Evolutionary conservation across 37 sponge, comb jelly and placozoan genomes (phyloP).

Genomic region (Geodia barretti): DNA sequence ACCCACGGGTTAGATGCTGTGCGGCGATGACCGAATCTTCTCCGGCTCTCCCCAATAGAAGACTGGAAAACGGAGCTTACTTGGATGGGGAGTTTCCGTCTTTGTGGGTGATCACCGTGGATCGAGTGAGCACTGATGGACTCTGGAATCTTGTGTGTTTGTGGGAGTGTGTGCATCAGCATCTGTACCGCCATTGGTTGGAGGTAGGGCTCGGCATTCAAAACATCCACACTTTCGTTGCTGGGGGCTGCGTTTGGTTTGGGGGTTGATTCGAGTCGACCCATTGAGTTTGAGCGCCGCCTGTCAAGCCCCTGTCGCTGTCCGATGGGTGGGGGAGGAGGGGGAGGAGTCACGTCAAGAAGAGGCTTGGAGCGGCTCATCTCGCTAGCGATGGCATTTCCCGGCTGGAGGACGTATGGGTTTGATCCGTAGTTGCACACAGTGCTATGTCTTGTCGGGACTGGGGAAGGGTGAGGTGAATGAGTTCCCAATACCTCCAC

Average conservation of each 20-base stretch:
- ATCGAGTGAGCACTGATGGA: background rate
- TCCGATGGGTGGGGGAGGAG: background rate
- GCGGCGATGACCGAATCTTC: slow-evolving; percentile 15
- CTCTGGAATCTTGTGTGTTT: background rate
- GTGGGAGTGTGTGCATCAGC: background rate
- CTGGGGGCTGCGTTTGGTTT: background rate
- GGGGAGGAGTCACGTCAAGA: background rate
- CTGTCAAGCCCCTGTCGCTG: background rate
- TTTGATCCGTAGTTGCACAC: background rate
- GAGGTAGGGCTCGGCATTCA: slow-evolving; percentile 54
- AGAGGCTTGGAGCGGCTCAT: background rate
- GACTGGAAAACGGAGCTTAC: background rate
- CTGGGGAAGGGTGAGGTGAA: background rate
- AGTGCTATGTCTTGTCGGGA: background rate
- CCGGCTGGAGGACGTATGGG: background rate
- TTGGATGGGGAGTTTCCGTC: background rate
- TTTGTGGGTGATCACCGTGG: background rate
- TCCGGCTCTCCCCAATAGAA: background rate
- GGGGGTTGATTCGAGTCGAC: slow-evolving; percentile 8
- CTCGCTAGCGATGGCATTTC: too few species aligned
- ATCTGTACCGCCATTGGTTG: slow-evolving; percentile 31
- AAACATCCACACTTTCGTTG: background rate
- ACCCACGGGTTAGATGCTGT: slow-evolving; percentile 32
- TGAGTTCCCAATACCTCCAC: background rate
- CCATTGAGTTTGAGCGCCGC: slow-evolving; percentile 42